phyloP scores from a whole-genome alignment of 2,888 invertebrate species.

The Dorcus parallelipipedus region DNA sequence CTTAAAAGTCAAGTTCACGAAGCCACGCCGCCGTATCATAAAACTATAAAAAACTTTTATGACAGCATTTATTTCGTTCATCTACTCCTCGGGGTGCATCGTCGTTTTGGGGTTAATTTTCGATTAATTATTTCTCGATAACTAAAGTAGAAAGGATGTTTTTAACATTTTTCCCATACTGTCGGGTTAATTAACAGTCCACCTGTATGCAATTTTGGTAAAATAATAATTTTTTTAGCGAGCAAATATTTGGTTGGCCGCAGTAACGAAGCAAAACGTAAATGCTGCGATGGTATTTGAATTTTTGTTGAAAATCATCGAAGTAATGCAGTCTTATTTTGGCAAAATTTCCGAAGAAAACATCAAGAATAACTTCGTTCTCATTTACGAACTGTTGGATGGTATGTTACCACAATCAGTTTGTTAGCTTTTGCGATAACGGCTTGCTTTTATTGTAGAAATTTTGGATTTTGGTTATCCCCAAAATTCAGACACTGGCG shows the following conservation, averaged over 20 bases:
- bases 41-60: too few species aligned
- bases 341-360: slow-evolving; percentile 99
- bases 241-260: slow-evolving; percentile 99
- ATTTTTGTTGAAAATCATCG: slow-evolving; percentile 94
- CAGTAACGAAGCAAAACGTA: slow-evolving; percentile 99
- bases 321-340: slow-evolving; percentile 99
- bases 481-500: slow-evolving; percentile 99
- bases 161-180: too few species aligned
- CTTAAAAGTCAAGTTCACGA: too few species aligned
- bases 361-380: slow-evolving; percentile 99
- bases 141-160: too few species aligned
- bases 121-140: too few species aligned
- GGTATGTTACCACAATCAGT: slow-evolving; percentile 56
- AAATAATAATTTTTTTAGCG: slow-evolving; percentile 57
- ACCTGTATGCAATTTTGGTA: neutral
- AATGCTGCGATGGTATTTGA: slow-evolving; percentile 99
- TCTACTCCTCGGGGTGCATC: too few species aligned
- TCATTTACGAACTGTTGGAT: slow-evolving; percentile 98
- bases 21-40: too few species aligned
- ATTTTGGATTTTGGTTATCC: slow-evolving; percentile 99
- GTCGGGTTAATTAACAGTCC: too few species aligned
- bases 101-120: too few species aligned
- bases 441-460: slow-evolving; percentile 58
- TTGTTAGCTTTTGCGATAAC: neutral
- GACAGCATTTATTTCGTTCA: too few species aligned